Conservation (phyloP, 1,140 invertebrate species). For the Chironomus tepperi region DNA sequence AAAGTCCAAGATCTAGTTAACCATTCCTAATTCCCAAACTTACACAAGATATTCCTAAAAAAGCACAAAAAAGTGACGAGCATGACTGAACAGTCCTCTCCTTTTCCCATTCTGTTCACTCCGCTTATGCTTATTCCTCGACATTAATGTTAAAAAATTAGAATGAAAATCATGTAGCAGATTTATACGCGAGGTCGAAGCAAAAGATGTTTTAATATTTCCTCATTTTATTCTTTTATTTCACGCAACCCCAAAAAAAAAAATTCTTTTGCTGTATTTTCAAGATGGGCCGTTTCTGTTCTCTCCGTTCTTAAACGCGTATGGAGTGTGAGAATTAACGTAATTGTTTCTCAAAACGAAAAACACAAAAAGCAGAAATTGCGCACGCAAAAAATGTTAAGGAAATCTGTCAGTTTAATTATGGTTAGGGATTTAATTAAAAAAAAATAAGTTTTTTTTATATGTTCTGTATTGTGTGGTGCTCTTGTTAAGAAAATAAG, state of each 20-base stretch:
- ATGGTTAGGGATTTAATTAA: constrained; percentile 23
- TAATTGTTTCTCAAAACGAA: neutral
- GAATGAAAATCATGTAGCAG: constrained; percentile 23
- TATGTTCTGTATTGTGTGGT: neutral
- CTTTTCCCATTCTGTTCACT: no score
- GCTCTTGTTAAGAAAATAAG: neutral
- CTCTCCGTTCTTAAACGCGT: neutral
- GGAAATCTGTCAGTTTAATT: constrained; percentile 23
- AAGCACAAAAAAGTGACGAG: no score
- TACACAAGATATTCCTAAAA: no score
- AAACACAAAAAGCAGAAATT: neutral
- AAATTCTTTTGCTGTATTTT: neutral
- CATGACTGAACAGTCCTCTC: no score
- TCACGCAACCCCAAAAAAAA: neutral
- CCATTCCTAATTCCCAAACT: no score
- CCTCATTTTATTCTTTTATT: constrained; percentile 19
- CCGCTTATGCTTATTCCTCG: neutral
- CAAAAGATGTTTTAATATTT: constrained; percentile 23
- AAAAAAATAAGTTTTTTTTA: neutral
- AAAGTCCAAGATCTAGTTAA: no score
- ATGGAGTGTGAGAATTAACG: neutral
- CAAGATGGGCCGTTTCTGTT: neutral
- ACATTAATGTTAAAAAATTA: neutral
- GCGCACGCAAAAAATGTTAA: constrained; percentile 23
- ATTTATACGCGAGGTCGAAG: constrained; percentile 13